A percentile compares a stretch with the other conserved stretches of the same genome.
Evolutionary conservation across 2,797 vertebrate genomes (phyloP).

Genomic region (Ambastaia sidthimunki): DNA sequence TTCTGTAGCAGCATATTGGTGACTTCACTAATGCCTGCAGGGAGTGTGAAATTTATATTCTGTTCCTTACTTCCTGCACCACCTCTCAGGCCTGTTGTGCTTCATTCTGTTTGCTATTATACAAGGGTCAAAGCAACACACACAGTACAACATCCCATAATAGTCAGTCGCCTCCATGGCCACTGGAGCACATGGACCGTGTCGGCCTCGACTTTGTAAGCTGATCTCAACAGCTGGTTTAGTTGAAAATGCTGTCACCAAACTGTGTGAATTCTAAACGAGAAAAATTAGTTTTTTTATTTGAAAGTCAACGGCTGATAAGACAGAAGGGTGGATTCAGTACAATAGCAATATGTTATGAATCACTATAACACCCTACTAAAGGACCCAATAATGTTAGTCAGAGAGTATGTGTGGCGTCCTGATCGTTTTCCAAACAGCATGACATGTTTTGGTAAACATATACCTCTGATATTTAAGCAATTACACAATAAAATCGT

Average conservation of each 20-base stretch:
- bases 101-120: conserved; percentile 41
- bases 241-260: neutral
- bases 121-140: conserved; percentile 41
- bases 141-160: conserved; percentile 18
- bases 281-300: neutral
- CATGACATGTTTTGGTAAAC: too few relatives aligned
- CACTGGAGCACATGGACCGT: neutral
- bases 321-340: neutral
- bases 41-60: conserved; percentile 43
- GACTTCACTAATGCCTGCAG: conserved; percentile 37
- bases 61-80: conserved; percentile 25
- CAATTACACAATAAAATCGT: too few relatives aligned
- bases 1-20: neutral
- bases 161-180: conserved; percentile 13
- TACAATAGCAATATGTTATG: neutral
- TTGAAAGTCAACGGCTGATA: neutral
- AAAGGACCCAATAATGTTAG: neutral
- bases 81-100: conserved; percentile 47
- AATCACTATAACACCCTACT: neutral
- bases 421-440: neutral
- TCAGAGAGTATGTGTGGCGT: neutral
- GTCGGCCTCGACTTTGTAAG: neutral
- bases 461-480: too few relatives aligned
- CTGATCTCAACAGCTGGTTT: conserved; percentile 14
- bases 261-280: neutral